Evolutionary conservation across 2,797 vertebrate genomes (phyloP).

Genomic region (Schizothorax lantsangensis): DNA sequence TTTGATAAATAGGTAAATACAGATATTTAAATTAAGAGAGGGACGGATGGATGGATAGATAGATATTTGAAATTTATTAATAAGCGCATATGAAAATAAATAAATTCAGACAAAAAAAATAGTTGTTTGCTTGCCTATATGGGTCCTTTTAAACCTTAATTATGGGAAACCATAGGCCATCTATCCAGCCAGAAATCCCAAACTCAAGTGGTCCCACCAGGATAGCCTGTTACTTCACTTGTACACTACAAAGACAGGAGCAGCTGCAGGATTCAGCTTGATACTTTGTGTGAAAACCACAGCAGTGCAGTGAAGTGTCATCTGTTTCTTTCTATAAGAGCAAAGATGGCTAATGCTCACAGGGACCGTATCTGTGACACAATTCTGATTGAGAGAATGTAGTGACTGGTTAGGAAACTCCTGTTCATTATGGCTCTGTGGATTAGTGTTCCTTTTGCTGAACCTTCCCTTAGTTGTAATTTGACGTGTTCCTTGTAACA

Average conservation of each 20-base stretch:
- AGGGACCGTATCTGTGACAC: constrained; percentile 1
- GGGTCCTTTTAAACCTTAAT: background rate
- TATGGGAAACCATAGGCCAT: background rate
- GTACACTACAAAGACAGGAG: constrained; percentile 22
- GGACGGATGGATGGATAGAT: too few relatives aligned
- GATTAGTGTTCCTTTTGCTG: background rate
- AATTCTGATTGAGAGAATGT: background rate
- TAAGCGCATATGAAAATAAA: background rate
- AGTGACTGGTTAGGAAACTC: background rate
- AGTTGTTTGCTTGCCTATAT: too few relatives aligned
- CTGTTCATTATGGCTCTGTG: background rate
- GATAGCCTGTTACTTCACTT: constrained; percentile 14
- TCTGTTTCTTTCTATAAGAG: constrained; percentile 30
- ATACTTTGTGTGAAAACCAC: constrained; percentile 20
- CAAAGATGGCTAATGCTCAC: constrained; percentile 11
- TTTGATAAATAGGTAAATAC: background rate
- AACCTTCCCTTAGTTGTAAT: constrained; percentile 16
- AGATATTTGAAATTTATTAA: background rate
- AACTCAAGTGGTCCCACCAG: constrained; percentile 4
- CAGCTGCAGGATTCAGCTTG: constrained; percentile 46
- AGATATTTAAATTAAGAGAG: background rate
- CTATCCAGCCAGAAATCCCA: constrained; percentile 1
- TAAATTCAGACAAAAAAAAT: background rate
- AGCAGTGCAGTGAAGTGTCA: constrained; percentile 49
- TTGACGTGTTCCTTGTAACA: constrained; percentile 30